A percentile compares a stretch with the other conserved stretches of the same genome.
These are phyloP conservation scores for Eolophus roseicapilla DNA, from an alignment of 2,113 vertebrate species.

Conservation along the genomic window DNA sequence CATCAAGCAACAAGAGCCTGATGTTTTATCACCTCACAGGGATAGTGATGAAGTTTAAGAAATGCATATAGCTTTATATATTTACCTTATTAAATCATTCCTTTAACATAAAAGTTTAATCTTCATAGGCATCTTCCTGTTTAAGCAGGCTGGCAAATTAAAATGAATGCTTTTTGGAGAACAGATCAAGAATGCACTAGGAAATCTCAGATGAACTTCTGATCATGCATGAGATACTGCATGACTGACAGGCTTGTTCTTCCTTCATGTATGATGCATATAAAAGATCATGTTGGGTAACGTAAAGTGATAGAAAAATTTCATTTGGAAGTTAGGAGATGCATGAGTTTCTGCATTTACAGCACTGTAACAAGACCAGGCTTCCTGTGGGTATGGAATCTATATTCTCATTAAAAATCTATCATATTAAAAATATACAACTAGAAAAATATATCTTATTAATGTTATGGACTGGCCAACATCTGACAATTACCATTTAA, in stretches of 20 bases:
- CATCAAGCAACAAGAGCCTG: neutral
- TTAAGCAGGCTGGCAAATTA: neutral
- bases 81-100: neutral
- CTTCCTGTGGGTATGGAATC: neutral
- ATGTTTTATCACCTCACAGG: neutral
- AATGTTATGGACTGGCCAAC: neutral
- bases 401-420: neutral
- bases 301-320: neutral
- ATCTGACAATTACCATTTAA: neutral
- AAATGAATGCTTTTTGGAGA: neutral
- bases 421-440: neutral
- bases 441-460: neutral
- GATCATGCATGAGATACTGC: neutral
- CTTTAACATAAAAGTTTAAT: neutral
- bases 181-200: neutral
- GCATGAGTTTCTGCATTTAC: neutral
- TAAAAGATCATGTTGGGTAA: neutral
- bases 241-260: neutral
- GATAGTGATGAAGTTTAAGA: neutral
- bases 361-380: neutral
- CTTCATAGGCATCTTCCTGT: neutral
- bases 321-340: neutral
- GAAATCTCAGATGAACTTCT: neutral
- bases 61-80: neutral
- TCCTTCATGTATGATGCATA: conserved; percentile 24